Percentiles rank a stretch among this genome's conserved stretches.
Evolutionary conservation across 2,888 invertebrate genomes (phyloP).

Genomic region (Euclidia mi): DNA sequence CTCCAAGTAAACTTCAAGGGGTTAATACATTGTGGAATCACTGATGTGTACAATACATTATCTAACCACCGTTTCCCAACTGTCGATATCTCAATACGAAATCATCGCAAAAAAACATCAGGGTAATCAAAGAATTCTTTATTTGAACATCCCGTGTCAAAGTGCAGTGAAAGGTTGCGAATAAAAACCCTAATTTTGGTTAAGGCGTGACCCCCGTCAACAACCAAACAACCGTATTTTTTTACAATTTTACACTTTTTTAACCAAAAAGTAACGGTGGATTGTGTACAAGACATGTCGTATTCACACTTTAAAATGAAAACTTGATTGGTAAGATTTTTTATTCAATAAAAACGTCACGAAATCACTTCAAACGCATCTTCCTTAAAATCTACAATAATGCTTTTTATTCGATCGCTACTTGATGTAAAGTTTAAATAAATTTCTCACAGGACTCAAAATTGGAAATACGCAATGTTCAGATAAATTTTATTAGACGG

Average conservation of each 20-base stretch:
- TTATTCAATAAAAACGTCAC: constrained; percentile 69
- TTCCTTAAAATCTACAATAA: constrained; percentile 72
- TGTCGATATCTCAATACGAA: constrained; percentile 83
- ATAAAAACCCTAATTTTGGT: constrained; percentile 87
- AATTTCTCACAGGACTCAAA: constrained; percentile 80
- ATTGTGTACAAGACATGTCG: constrained; percentile 81
- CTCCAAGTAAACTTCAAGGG: constrained; percentile 78
- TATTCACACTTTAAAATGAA: constrained; percentile 84
- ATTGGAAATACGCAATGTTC: constrained; percentile 33
- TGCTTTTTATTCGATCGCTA: constrained; percentile 68
- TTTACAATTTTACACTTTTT: constrained; percentile 84
- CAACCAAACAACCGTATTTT: constrained; percentile 61
- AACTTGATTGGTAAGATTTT: constrained; percentile 88
- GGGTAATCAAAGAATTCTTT: constrained; percentile 83
- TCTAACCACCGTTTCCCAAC: constrained; percentile 82
- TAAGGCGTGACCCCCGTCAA: constrained; percentile 88
- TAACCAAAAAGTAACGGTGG: constrained; percentile 80
- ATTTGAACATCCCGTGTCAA: constrained; percentile 83
- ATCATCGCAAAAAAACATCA: constrained; percentile 75
- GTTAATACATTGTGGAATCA: constrained; percentile 69
- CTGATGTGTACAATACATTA: constrained; percentile 78
- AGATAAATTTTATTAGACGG: constrained; percentile 8
- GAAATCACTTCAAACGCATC: constrained; percentile 81
- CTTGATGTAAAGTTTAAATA: constrained; percentile 65
- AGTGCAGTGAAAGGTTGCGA: constrained; percentile 87